Evolutionary conservation across 2,113 vertebrate species (phyloP), one percentile per base, ranked within the genome.

Genomic region (Oenanthe melanoleuca): DNA sequence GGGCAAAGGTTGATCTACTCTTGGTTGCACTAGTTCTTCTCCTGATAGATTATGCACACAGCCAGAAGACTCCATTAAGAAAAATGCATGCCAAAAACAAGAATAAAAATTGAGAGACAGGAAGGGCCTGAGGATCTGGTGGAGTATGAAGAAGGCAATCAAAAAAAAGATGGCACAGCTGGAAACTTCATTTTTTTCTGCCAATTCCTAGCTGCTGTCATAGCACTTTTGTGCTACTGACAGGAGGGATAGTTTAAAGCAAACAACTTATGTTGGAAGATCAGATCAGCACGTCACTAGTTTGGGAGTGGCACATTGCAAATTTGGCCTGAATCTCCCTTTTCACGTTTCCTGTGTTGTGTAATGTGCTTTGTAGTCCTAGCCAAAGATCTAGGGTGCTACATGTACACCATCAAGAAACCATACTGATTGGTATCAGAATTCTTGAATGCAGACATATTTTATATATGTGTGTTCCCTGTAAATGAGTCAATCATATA

Each of bases 321-420:
- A 77, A 86, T 91, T 89, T 93, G 94, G 92, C 92, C 86, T 83
- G 80, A 94, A 96, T 85, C 67, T 97, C 79, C 53, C 56, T 90
- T 94, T 96, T 94, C 89, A 88, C 60, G 3, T 90, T 91, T 95
- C 93, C 85, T 86, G 84, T 61, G 56, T 96, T 94, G 93, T 89
- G 94, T 70, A 96, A 97, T 74, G 55, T 5, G 29, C 93, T 96
- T 95, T 94, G 87, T 93, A 91, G 89, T 96, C 31, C 31, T 25
- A 73, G 92, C 92, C 92, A 93, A 92, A 93, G 79, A 93, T 93
- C 79, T 92, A 66, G 56, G 74, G 60, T 31, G 78, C 60, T 94
- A 71, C 64, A 74, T 59, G 40, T 88, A 50, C 61, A 63, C 67
- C 53, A 57, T 89, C 80, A 91, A 88, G 92, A 82, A 89, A 88